These are phyloP conservation scores for Ellobium chinense DNA, from an alignment of 2,888 invertebrate genomes.

Conservation along the genomic window DNA sequence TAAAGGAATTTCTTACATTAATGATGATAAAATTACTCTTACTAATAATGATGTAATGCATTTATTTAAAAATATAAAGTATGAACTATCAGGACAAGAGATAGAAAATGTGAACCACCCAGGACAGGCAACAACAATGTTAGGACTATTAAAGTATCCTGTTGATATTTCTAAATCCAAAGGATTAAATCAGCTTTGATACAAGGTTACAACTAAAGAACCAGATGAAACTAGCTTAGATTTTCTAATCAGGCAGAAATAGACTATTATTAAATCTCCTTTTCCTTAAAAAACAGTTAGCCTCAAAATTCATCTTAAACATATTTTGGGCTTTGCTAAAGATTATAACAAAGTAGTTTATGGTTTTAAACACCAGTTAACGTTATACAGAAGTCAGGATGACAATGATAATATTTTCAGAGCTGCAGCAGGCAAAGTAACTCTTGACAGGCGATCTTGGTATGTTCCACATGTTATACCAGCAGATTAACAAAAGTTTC, in stretches of 20 bases:
- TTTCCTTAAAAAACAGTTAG: not conserved
- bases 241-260: not conserved
- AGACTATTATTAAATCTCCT: not conserved
- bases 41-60: slow-evolving; percentile 1
- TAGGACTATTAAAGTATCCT: slow-evolving; percentile 3
- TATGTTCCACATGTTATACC: slow-evolving; percentile 13
- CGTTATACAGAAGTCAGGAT: slow-evolving; percentile 11
- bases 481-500: not conserved
- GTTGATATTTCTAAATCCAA: not conserved
- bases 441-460: not conserved
- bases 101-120: slow-evolving; percentile 14
- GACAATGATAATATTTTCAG: slow-evolving; percentile 8
- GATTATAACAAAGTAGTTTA: slow-evolving; percentile 18
- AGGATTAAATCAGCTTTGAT: not conserved
- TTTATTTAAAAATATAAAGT: not conserved
- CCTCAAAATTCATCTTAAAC: slow-evolving; percentile 10
- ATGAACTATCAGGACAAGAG: slow-evolving; percentile 5
- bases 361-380: slow-evolving; percentile 12
- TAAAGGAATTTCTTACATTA: not conserved
- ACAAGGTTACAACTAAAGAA: not conserved
- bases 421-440: not conserved
- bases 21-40: not conserved
- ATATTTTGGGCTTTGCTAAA: slow-evolving; percentile 19
- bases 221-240: not conserved
- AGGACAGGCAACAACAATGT: slow-evolving; percentile 14